Evolutionary conservation across 2,888 invertebrate species (phyloP), one percentile per base, ranked within the genome.

Genomic region (Dryadula phaetusa): DNA sequence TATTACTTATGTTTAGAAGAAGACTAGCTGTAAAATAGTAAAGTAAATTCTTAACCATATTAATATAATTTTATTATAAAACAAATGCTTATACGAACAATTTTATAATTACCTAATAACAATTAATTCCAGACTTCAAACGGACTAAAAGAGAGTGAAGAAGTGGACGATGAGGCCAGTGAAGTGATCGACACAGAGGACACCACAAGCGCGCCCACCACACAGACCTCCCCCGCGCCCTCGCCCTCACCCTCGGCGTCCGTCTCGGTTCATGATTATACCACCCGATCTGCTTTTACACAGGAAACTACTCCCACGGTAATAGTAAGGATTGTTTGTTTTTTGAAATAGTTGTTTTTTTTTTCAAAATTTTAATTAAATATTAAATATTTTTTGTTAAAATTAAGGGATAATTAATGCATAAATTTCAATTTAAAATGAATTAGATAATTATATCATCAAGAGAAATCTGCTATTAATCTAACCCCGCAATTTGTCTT

Each of bases 291-390:
- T 20, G 79, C 82, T 1, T 86, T 83, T 73, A 83, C 86, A 1
- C 88, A 84, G 76, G 91, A 91, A 56, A 86, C 87, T 60, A 87
- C 88, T 42, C 86, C 89, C 34, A 88, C 88, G 73, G 91, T 91
- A 42, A 8, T 8, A 37, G 14, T n/a, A n/a, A n/a, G 12, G 46
- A n/a, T 18, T 2, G n/a, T 25, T 32, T 47, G 1, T 12, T 49
- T 6, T 6, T 2, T 22, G n/a, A n/a, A n/a, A n/a, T n/a, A n/a
- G n/a, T 47, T 20, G 10, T 12, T 47, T 14, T 20, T 22, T 1
- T 47, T 22, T 22, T 46, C n/a, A n/a, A n/a, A n/a, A n/a, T n/a
- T n/a, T n/a, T n/a, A n/a, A n/a, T n/a, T n/a, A n/a, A n/a, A n/a
- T n/a, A n/a, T n/a, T n/a, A n/a, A n/a, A n/a, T n/a, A n/a, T n/a